Percentiles rank a stretch among this genome's conserved stretches.
phyloP scores from a whole-genome alignment of 2,797 vertebrate species.

The Scolopax rusticola region DNA sequence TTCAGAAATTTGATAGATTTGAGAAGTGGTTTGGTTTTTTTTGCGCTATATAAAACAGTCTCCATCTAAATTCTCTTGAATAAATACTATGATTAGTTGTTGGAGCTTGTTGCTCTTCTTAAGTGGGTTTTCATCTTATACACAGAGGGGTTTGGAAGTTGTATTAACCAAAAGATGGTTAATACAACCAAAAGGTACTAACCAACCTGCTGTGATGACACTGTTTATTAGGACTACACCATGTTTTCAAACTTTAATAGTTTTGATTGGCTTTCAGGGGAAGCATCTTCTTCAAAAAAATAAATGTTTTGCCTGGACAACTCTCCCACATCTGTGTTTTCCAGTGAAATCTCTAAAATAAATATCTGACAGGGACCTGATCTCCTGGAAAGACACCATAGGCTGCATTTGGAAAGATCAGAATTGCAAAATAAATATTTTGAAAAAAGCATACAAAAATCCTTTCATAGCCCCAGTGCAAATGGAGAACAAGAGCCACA shows the following conservation, averaged over 20 bases:
- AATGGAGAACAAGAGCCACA: neutral
- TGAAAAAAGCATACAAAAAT: conserved; percentile 11
- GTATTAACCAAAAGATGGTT: neutral
- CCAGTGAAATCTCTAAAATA: conserved; percentile 45
- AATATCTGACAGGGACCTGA: conserved; percentile 2
- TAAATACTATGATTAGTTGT: neutral
- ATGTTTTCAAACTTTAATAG: neutral
- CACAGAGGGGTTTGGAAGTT: neutral
- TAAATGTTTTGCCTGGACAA: neutral
- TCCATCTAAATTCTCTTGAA: neutral
- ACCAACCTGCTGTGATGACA: neutral
- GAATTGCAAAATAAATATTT: conserved; percentile 16
- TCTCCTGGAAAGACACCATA: conserved; percentile 3
- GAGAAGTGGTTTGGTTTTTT: neutral
- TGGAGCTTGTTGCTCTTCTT: neutral
- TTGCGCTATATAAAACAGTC: neutral
- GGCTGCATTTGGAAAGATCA: conserved; percentile 9
- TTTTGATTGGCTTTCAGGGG: neutral
- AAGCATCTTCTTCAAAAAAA: neutral
- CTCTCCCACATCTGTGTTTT: conserved; percentile 24
- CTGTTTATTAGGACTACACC: neutral
- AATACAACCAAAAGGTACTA: no score
- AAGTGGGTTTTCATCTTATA: neutral
- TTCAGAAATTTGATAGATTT: neutral
- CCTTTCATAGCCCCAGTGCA: neutral